Evolutionary conservation across 2,888 invertebrate species (phyloP), one percentile per base, ranked within the genome.

Genomic region (Cylloceria caligata): DNA sequence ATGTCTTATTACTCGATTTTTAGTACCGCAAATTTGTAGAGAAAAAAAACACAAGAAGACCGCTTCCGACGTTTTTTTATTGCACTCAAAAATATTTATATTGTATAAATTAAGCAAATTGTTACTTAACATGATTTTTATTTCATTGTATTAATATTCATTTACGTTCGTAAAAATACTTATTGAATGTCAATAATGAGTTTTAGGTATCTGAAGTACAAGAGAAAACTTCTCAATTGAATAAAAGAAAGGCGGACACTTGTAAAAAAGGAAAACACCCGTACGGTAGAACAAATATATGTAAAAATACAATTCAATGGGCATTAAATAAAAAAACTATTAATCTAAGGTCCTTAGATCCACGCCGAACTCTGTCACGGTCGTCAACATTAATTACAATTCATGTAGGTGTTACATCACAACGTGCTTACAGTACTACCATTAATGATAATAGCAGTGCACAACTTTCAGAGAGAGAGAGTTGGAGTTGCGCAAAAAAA

Each of bases 401-500:
- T 42, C 42, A 42, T n/a, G 42, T 13, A 42, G 42, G 42, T 13
- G 3, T 42, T 42, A 13, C 13, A 42, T 42, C 42, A n/a, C n/a
- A 42, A 42, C 42, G 42, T 42, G 42, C 42, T 11, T 42, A 42
- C 11, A 7, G 39, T 11, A 39, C 42, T 24, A 21, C 24, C 24
- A 24, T 21, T 24, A 11, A 52, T 24, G 34, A 1, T 16, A 16
- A 60, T 16, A 30, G 7, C 55, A 52, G 11, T 11, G 21, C 24
- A 9, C 11, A 27, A 55, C 16, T 34, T 30, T 57, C n/a, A 57
- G 9, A 6, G 21, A 7, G 30, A 57, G 34, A 16, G 55, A 2
- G 0, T 27, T 57, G 7, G 19, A 36, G n/a, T 36, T 60, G 34
- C n/a, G 34, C 60, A 60, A 30, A 60, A 60, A 57, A 60, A 34